Conservation (phyloP, 2,888 invertebrate species). For the Stramonita haemastoma region DNA sequence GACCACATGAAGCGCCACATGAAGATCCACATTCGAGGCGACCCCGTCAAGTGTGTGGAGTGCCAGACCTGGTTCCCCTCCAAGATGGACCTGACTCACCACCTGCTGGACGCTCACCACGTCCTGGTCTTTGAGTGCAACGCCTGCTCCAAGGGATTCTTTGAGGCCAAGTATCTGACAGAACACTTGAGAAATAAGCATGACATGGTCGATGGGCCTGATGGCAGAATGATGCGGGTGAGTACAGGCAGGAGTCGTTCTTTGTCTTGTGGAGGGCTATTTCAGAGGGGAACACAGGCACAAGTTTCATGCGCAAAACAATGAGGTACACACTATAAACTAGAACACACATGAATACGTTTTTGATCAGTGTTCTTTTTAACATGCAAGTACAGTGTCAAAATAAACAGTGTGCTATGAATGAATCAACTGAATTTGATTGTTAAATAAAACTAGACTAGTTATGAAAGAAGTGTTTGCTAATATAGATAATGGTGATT, state of each 20-base stretch:
- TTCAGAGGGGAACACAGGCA: too few relatives aligned
- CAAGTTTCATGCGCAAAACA: too few relatives aligned
- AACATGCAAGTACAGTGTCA: too few relatives aligned
- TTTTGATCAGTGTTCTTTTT: too few relatives aligned
- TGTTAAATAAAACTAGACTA: too few relatives aligned
- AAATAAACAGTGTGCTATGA: too few relatives aligned
- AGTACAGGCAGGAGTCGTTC: neutral
- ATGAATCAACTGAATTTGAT: too few relatives aligned
- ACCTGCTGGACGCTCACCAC: slow-evolving; percentile 17
- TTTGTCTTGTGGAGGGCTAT: too few relatives aligned
- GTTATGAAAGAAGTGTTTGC: too few relatives aligned
- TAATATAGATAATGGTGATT: too few relatives aligned
- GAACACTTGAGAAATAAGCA: slow-evolving; percentile 14
- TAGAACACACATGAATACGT: too few relatives aligned
- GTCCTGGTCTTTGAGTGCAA: slow-evolving; percentile 29
- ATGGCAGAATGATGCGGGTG: slow-evolving; percentile 15
- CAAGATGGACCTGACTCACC: slow-evolving; percentile 19
- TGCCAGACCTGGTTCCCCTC: slow-evolving; percentile 29
- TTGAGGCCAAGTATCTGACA: slow-evolving; percentile 21
- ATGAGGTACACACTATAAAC: too few relatives aligned
- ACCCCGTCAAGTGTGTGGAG: slow-evolving; percentile 24
- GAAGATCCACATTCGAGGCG: slow-evolving; percentile 12
- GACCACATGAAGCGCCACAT: slow-evolving; percentile 38
- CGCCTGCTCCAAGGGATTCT: slow-evolving; percentile 18
- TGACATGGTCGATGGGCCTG: slow-evolving; percentile 8